Conservation (phyloP, 2,888 invertebrate species). For the Zhuqinia jingwanae region DNA sequence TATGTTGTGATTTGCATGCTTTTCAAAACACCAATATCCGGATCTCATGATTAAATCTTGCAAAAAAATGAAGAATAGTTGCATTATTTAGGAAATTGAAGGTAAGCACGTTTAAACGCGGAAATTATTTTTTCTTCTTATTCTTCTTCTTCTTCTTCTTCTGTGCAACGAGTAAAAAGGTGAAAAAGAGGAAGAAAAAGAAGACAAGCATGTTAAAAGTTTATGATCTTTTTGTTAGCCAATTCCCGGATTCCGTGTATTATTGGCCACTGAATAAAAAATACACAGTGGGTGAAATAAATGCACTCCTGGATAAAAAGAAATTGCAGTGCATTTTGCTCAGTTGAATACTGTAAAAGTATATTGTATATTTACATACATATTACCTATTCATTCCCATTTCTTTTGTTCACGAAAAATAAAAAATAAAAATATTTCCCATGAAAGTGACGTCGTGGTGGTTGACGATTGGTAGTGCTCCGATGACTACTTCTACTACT, state of each 20-base stretch:
- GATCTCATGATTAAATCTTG: slow-evolving; percentile 9
- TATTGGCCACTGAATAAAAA: not conserved
- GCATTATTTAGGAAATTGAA: slow-evolving; percentile 5
- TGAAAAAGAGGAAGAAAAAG: not conserved
- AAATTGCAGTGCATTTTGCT: not conserved
- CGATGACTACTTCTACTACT: too few species aligned
- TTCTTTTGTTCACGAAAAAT: too few species aligned
- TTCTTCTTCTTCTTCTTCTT: too few species aligned
- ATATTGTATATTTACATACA: too few species aligned
- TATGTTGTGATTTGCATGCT: not conserved
- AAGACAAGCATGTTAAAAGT: not conserved
- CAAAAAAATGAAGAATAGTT: not conserved
- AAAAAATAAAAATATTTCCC: too few species aligned
- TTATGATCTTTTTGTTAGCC: slow-evolving; percentile 27
- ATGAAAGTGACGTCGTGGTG: too few species aligned
- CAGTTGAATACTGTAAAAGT: too few species aligned
- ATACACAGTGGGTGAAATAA: not conserved
- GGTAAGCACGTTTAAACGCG: slow-evolving; percentile 22
- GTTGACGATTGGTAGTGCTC: too few species aligned
- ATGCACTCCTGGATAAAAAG: not conserved
- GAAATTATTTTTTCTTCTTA: slow-evolving; percentile 37
- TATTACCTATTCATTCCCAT: too few species aligned
- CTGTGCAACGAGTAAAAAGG: not conserved
- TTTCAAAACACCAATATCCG: slow-evolving; percentile 3
- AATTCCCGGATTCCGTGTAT: slow-evolving; percentile 5